Percentiles rank a stretch among this genome's conserved stretches.
Conservation (phyloP, 2,797 vertebrate species). For the Cygnus olor region DNA sequence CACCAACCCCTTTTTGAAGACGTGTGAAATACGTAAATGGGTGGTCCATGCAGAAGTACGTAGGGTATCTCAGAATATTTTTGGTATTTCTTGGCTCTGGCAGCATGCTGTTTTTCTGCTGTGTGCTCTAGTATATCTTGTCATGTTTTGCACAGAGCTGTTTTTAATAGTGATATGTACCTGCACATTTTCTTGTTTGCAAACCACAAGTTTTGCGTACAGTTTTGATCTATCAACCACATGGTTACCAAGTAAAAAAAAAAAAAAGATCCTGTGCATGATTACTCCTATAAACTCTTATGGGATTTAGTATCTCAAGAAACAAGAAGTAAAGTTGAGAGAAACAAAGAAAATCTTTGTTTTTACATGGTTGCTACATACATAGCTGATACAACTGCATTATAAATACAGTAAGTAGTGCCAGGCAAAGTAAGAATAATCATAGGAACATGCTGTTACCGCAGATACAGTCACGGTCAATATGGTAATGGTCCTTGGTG, state of each 20-base stretch:
- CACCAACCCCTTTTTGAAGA: not conserved
- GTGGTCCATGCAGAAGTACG: not conserved
- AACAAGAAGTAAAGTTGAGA: not conserved
- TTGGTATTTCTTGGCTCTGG: not conserved
- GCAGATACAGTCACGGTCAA: not conserved
- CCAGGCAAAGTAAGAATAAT: not conserved
- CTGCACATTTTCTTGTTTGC: not conserved
- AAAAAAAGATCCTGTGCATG: not conserved
- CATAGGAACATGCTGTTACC: not conserved
- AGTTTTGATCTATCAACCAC: not conserved
- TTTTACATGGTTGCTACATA: not conserved
- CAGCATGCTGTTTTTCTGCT: fast-evolving
- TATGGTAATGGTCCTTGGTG: not conserved
- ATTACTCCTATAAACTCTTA: not conserved
- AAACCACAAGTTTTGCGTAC: not conserved
- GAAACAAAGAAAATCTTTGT: not conserved
- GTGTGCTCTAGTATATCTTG: not conserved
- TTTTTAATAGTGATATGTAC: not conserved
- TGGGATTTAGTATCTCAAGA: not conserved
- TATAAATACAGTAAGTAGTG: not conserved
- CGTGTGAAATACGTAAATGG: not conserved
- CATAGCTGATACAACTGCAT: not conserved
- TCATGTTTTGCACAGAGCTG: not conserved
- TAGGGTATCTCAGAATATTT: not conserved
- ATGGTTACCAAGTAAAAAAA: not conserved